A percentile compares a stretch with the other conserved stretches of the same genome.
phyloP scores from a whole-genome alignment of 2,888 invertebrate genomes.

The Xylota sylvarum region DNA sequence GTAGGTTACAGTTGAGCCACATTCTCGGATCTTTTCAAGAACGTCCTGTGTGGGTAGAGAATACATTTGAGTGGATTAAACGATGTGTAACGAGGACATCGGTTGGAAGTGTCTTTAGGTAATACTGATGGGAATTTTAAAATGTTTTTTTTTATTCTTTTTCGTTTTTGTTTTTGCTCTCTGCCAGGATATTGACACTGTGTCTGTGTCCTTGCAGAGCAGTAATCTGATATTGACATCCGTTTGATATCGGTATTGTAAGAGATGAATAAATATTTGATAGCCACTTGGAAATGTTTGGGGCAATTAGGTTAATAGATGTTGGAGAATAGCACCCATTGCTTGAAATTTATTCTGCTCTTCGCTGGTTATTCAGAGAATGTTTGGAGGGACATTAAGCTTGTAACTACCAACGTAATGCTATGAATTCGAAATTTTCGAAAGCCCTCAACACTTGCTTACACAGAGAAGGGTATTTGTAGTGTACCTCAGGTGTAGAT shows the following conservation, averaged over 20 bases:
- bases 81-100: background rate
- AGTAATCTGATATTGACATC: background rate
- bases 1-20: constrained; percentile 95
- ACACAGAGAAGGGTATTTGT: no score
- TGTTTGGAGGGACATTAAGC: no score
- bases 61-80: constrained; percentile 33
- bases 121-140: background rate
- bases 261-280: background rate
- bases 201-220: background rate
- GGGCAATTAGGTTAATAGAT: background rate
- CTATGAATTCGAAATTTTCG: no score
- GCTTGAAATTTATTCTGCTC: no score
- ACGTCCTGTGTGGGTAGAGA: constrained; percentile 86
- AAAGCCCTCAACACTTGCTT: no score
- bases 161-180: background rate
- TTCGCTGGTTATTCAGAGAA: no score
- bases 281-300: background rate
- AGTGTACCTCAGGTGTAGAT: no score
- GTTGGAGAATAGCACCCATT: background rate
- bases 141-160: no score
- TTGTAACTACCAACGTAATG: no score
- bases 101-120: background rate
- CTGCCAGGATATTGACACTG: background rate
- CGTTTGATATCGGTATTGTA: background rate
- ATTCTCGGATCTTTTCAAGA: constrained; percentile 93